Percentiles rank a stretch among this genome's conserved stretches.
phyloP scores from a whole-genome alignment of 2,888 invertebrate genomes.

The Saturnia japonica region DNA sequence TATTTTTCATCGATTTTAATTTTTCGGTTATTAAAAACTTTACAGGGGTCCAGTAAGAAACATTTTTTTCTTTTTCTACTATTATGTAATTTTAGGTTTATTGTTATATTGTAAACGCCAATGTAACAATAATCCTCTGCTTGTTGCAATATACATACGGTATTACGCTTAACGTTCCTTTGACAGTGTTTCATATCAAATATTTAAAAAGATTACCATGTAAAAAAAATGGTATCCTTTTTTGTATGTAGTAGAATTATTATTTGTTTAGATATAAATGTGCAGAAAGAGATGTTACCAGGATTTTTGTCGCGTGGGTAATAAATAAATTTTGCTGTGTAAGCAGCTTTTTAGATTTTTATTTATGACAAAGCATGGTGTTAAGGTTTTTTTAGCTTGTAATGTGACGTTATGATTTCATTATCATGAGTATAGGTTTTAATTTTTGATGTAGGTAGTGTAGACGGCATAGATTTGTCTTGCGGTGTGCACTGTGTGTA shows the following conservation, averaged over 20 bases:
- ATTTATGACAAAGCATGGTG: conserved; percentile 25
- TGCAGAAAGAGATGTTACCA: conserved; percentile 59
- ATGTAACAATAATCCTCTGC: conserved; percentile 46
- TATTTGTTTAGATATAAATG: conserved; percentile 48
- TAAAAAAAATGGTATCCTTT: conserved; percentile 36
- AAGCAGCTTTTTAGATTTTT: conserved; percentile 46
- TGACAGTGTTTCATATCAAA: conserved; percentile 42
- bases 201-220: conserved; percentile 42
- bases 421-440: conserved; percentile 25
- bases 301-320: conserved; percentile 59
- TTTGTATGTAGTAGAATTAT: conserved; percentile 48
- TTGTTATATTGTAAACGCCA: conserved; percentile 33
- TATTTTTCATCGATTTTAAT: conserved; percentile 28
- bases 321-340: conserved; percentile 67
- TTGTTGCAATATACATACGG: conserved; percentile 42
- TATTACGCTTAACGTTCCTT: conserved; percentile 45
- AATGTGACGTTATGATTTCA: neutral
- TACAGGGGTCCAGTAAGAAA: conserved; percentile 53
- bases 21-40: conserved; percentile 29
- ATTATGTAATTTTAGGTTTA: conserved; percentile 26
- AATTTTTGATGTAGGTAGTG: conserved; percentile 36
- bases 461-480: conserved; percentile 45
- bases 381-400: neutral
- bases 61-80: conserved; percentile 9
- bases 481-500: conserved; percentile 50